Evolutionary conservation across 2,888 invertebrate species (phyloP), one percentile per base, ranked within the genome.

Genomic region (Sarcophaga rosellei): DNA sequence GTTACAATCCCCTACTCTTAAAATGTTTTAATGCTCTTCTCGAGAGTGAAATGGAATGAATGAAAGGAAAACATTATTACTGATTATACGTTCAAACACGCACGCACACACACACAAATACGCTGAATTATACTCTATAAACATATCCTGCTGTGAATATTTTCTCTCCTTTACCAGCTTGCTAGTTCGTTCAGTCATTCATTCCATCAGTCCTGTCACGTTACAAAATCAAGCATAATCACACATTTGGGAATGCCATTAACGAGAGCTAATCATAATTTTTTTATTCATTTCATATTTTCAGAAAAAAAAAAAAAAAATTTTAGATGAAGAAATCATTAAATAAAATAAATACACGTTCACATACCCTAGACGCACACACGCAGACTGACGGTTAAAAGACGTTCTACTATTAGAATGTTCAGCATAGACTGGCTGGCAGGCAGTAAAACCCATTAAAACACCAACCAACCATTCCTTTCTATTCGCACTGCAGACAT

Each of bases 181-280:
- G 17, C 53, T 53, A 12, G 12, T 15, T 65, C 23, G 21, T n/a
- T 75, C 61, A 53, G 21, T 61, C 77, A 35, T 53, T 80, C 80
- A 62, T 68, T 74, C 83, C 61, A 68, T 65, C 68, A 81, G 88
- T 88, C 88, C 84, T 88, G 87, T 88, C 88, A 88, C 88, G 89
- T 82, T 87, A 87, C 77, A 86, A 88, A 88, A 88, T 89, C 88
- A 89, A 89, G 88, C 86, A 88, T 88, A 89, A 89, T 89, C 88
- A 87, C 88, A 88, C 89, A 88, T 89, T 89, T 85, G 89, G 88
- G 89, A 89, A 83, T 88, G 88, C 87, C 84, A 89, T 88, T 88
- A 88, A 88, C 88, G 88, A 86, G 85, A 85, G 87, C 84, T 87
- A 83, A 83, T 85, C 82, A 85, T 85, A 83, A 78, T 87, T 87